Base-by-base conservation (phyloP, 2,888 invertebrate genomes). In the Drosophila tripunctata region DNA sequence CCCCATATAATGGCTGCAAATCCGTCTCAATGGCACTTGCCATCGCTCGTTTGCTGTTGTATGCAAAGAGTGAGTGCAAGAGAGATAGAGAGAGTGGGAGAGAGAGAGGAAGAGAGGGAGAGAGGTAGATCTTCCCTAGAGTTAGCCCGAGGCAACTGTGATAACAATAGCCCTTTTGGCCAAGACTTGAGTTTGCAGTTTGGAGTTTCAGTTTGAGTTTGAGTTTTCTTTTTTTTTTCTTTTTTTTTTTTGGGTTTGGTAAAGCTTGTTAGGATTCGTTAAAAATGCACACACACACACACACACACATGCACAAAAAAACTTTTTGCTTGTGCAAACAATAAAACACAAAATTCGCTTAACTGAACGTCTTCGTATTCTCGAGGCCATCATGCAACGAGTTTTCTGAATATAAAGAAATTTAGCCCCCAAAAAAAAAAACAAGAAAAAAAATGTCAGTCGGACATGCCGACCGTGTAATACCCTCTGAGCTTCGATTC, bases 301-400 rank as follows among this genome's bases (percentile, higher is more conserved):
- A 38, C 1, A 21, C 12, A 51, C 24, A 50, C 12, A 31, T 47
- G 12, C n/a, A n/a, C n/a, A n/a, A n/a, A n/a, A 72, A 75, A 86
- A 83, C 45, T 82, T 82, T 85, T 86, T 83, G 82, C 80, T 86
- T 82, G 78, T 76, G 79, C 87, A 82, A 88, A 87, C 87, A 87
- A 87, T 88, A 87, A 82, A 87, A 87, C 76, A 88, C 85, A 87
- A 84, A n/a, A 84, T 87, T 88, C 88, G 81, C 75, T 87, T 85
- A 85, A 75, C 66, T 73, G 64, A 61, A 65, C 64, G 62, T 68
- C 63, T 57, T 57, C 30, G 45, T 47, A 67, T 65, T 69, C 81
- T 78, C 74, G 67, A 68, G 71, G 62, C 60, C 51, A 48, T 36
- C 44, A 36, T 24, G 35, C 47, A 10, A 24, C 22, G 47, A 35